Base-by-base conservation (phyloP, 2,113 vertebrate genomes). In the Sapajus apella region DNA sequence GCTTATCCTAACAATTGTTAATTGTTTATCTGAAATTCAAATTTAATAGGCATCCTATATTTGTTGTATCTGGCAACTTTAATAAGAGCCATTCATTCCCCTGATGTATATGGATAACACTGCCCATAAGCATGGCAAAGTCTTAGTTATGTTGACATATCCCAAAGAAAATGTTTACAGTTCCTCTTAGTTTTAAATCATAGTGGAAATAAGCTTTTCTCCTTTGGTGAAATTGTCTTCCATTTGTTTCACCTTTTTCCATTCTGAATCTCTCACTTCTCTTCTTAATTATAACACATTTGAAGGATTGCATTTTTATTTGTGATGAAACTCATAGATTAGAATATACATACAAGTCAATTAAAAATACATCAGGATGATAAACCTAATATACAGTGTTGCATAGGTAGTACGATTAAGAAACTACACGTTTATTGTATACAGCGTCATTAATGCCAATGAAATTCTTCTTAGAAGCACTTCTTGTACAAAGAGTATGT, bases 251-350 rank as follows among this genome's bases (percentile, higher is more conserved):
- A 73, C 21, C 8, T 70, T 84, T 70, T 32, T 40, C 50, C 35
- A 27, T 77, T 70, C 23, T 7, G 17, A 87, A 94, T 40, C 3
- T 87, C 35, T 91, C 47, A 76, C 35, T 83, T 96, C 88, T 86
- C 45, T 73, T 81, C 40, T 52, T 81, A 94, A 86, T 95, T 70
- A 76, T 47, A 91, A 92, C 77, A 96, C 56, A 80, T 64, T 61
- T 88, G 55, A 85, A 96, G 14, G 18, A 80, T 68, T 97, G 94
- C 90, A 88, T 96, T 91, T 97, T 97, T 97, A 96, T 96, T 97
- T 97, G 79, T 89, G 95, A 96, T 96, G 96, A 95, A 96, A 97
- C 61, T 47, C 37, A 93, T 17, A 40, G 89, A 80, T 76, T 47
- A 96, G 93, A 94, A 43, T 94, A 93, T 83, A 90, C 95, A 97